Percentiles rank a stretch among this genome's conserved stretches.
Conservation (phyloP, 2,113 vertebrate genomes). For the Sorex araneus region DNA sequence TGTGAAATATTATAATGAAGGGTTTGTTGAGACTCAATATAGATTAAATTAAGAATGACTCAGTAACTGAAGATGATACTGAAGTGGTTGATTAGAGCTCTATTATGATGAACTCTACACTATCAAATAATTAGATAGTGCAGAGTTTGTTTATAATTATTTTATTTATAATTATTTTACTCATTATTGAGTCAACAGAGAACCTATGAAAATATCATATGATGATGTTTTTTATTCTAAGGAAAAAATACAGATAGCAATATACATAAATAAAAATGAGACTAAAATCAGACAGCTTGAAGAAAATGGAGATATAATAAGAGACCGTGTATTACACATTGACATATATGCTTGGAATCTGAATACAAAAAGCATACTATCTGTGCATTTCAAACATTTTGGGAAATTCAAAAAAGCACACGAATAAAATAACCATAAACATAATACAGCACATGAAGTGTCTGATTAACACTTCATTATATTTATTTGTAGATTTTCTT, state of each 20-base stretch:
- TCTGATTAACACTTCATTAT: not conserved
- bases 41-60: not conserved
- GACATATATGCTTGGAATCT: not conserved
- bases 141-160: not conserved
- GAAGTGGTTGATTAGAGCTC: not conserved
- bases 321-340: not conserved
- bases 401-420: not conserved
- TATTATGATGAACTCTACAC: not conserved
- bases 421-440: slow-evolving; percentile 2
- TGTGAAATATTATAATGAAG: not conserved
- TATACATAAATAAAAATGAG: not conserved
- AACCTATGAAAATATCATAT: not conserved
- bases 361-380: not conserved
- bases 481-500: not conserved
- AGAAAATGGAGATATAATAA: not conserved
- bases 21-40: not conserved
- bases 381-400: slow-evolving; percentile 3
- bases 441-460: not conserved
- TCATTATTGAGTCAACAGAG: not conserved
- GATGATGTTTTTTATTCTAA: not conserved
- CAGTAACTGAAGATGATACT: not conserved
- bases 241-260: not conserved
- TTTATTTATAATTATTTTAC: not conserved
- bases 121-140: not conserved
- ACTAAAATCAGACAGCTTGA: not conserved